Base-by-base conservation (phyloP, 2,797 vertebrate species). In the Buceros bicornis region DNA sequence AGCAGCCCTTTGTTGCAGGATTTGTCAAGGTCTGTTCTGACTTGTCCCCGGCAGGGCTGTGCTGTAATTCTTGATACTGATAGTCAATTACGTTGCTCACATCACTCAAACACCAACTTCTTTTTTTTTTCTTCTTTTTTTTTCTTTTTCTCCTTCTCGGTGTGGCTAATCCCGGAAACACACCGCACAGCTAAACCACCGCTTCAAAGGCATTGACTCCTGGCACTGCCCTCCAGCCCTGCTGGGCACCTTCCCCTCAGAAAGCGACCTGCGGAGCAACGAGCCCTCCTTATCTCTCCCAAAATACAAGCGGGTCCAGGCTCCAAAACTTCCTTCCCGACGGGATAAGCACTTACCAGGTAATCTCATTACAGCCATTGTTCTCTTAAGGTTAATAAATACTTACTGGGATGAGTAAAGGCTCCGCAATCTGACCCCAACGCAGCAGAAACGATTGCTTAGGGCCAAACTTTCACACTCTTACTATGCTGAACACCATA, bases 1-100 rank as follows among this genome's bases (percentile, higher is more conserved):
- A 71, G 86, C 93, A 82, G 91, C 85, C 88, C 93, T 96, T 91
- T 94, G 90, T 92, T 65, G 67, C 69, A 80, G 29, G 74, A 87
- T 82, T 94, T 93, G 82, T 87, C 87, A 94, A 97, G 96, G 60
- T 97, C 64, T 96, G 95, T 96, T 97, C 95, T 95, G 86, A 94
- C 93, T 96, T 94, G 89, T 92, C 92, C 92, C 88, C 87, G 47
- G 66, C 70, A 69, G 10, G 76, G 85, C 22, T 94, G 87, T 91
- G 92, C 74, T 93, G 79, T 66, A 93, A 85, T 77, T 93, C 89
- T 54, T 84, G 85, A 95, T 81, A 92, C 91, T 58, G 89, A 96
- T 85, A 93, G 92, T 94, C 93, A 97, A 93, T 89, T 90, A 93
- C 77, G 93, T 94, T 65, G 79, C 86, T 95, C 96, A 90, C 54